Conservation (phyloP, 2,888 invertebrate genomes). For the Mesodorylaimus sp. region DNA sequence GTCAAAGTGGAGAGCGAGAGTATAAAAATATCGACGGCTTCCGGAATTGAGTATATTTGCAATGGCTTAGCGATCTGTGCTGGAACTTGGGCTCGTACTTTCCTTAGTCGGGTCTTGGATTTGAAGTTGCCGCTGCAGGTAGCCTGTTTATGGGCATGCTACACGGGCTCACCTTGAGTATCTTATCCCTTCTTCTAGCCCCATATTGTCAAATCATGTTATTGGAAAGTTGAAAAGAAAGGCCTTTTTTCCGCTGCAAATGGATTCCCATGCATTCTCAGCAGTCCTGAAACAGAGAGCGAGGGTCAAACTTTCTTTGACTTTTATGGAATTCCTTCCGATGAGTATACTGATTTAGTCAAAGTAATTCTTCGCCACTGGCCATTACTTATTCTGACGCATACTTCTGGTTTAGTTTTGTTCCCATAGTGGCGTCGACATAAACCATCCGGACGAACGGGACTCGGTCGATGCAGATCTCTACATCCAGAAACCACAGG, state of each 20-base stretch:
- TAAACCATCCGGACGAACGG: conserved; percentile 1
- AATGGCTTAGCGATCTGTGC: conserved; percentile 23
- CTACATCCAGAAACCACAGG: background rate
- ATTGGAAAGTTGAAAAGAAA: background rate
- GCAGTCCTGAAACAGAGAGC: background rate
- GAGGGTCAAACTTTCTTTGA: too few relatives aligned
- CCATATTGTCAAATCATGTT: background rate
- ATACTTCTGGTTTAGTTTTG: background rate
- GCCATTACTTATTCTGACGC: background rate
- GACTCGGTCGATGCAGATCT: background rate
- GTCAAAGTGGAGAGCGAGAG: too few relatives aligned
- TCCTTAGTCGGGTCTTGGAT: conserved; percentile 20
- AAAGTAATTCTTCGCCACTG: background rate
- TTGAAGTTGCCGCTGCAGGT: conserved; percentile 24
- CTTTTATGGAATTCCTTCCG: conserved; percentile 1
- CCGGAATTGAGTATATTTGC: too few relatives aligned
- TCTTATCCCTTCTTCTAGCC: too few relatives aligned
- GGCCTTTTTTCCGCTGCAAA: background rate
- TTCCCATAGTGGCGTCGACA: background rate
- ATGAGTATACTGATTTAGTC: conserved; percentile 2
- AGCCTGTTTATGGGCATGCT: background rate
- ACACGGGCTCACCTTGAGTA: too few relatives aligned
- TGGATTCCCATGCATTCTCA: background rate
- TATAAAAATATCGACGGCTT: too few relatives aligned
- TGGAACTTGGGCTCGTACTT: conserved; percentile 26